Percentiles rank a stretch among this genome's conserved stretches.
Conservation (phyloP, 2,113 vertebrate species). For the Tauraco erythrolophus region DNA sequence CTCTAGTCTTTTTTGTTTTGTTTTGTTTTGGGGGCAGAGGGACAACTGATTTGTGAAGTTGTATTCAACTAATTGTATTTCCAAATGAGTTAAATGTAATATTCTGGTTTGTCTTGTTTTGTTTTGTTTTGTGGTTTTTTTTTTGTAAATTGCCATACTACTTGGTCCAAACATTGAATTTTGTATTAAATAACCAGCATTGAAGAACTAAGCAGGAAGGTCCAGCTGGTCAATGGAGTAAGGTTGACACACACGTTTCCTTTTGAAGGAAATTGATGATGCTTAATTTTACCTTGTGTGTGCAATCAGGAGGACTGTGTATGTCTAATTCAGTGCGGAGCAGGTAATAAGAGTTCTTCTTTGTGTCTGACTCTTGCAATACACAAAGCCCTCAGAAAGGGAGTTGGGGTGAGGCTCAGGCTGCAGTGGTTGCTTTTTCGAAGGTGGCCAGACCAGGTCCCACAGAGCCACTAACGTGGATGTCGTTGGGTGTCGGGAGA, state of each 20-base stretch:
- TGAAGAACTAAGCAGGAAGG: not conserved
- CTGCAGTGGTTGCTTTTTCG: not conserved
- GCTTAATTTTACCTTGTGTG: not conserved
- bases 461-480: not conserved
- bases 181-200: not conserved
- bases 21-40: not conserved
- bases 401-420: not conserved
- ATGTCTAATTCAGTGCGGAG: not conserved
- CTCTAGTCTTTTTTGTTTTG: not conserved
- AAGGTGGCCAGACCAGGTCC: not conserved
- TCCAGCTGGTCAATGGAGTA: not conserved
- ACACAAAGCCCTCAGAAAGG: not conserved
- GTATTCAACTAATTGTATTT: not conserved
- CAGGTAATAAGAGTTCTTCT: not conserved
- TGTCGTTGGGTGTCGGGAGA: not conserved
- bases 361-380: not conserved
- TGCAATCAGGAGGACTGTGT: not conserved
- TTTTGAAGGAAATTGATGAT: not conserved
- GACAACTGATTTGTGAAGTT: not conserved
- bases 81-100: not conserved
- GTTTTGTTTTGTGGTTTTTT: no score
- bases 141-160: not conserved
- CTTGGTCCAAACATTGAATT: not conserved
- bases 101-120: no score
- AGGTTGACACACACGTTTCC: not conserved